Evolutionary conservation across 2,888 invertebrate genomes (phyloP).

Genomic region (Callinectes sapidus): DNA sequence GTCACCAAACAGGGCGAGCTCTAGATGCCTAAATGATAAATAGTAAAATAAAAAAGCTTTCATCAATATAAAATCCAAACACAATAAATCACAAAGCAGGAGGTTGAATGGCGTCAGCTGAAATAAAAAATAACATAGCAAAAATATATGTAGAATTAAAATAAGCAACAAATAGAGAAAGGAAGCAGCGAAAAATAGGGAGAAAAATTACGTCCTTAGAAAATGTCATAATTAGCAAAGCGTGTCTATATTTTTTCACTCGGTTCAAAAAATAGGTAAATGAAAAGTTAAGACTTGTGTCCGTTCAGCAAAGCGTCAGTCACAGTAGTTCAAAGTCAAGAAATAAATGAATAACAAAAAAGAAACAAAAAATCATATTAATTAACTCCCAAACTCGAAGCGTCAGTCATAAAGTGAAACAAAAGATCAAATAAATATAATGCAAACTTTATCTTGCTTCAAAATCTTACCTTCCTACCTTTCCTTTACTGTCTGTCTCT

Average conservation of each 20-base stretch:
- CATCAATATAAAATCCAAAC: neutral
- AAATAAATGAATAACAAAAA: neutral
- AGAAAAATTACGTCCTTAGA: neutral
- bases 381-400: neutral
- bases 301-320: too few species aligned
- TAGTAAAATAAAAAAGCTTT: neutral
- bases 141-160: neutral
- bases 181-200: neutral
- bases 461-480: constrained; percentile 16
- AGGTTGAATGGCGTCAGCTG: neutral
- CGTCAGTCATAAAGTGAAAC: neutral
- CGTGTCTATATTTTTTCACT: neutral
- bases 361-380: neutral
- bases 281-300: neutral
- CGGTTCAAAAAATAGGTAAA: neutral
- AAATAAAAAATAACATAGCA: constrained; percentile 14
- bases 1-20: neutral
- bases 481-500: constrained; percentile 1
- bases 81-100: neutral
- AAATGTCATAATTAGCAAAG: neutral
- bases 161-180: neutral
- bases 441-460: neutral
- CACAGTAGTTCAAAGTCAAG: neutral
- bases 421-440: neutral
- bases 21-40: neutral